A percentile compares a stretch with the other conserved stretches of the same genome.
Evolutionary conservation across 2,888 invertebrate species (phyloP).

Genomic region (Lagria hirta): DNA sequence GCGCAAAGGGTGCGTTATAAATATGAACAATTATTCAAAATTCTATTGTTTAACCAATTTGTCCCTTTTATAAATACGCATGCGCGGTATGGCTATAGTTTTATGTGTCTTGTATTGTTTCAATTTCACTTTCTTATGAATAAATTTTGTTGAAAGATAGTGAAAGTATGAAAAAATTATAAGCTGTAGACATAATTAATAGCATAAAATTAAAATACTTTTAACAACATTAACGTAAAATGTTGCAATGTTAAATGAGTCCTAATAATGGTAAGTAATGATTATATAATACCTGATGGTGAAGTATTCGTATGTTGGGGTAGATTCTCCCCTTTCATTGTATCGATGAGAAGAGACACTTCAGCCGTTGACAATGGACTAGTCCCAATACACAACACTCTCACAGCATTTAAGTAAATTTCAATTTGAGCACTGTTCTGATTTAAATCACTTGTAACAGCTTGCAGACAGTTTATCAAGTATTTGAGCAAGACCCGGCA

Average conservation of each 20-base stretch:
- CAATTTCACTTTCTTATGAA: no score
- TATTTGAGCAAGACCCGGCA: conserved; percentile 69
- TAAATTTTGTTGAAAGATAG: no score
- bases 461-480: conserved; percentile 55
- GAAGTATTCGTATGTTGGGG: conserved; percentile 53
- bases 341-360: conserved; percentile 72
- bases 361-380: conserved; percentile 74
- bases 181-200: no score
- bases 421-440: conserved; percentile 53
- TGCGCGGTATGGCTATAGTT: no score
- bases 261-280: neutral
- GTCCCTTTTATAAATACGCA: neutral
- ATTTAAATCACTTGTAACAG: conserved; percentile 44
- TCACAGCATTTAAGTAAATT: conserved; percentile 66
- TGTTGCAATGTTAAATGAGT: conserved; percentile 1
- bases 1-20: no score
- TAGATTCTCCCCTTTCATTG: conserved; percentile 70
- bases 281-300: conserved; percentile 44
- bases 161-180: no score
- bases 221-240: no score
- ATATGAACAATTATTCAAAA: no score
- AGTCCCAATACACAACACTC: conserved; percentile 70
- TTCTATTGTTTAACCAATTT: neutral
- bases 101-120: no score
- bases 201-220: no score